Evolutionary conservation across 2,797 vertebrate genomes (phyloP), one percentile per base, ranked within the genome.

Genomic region (Cyclopterus lumpus): DNA sequence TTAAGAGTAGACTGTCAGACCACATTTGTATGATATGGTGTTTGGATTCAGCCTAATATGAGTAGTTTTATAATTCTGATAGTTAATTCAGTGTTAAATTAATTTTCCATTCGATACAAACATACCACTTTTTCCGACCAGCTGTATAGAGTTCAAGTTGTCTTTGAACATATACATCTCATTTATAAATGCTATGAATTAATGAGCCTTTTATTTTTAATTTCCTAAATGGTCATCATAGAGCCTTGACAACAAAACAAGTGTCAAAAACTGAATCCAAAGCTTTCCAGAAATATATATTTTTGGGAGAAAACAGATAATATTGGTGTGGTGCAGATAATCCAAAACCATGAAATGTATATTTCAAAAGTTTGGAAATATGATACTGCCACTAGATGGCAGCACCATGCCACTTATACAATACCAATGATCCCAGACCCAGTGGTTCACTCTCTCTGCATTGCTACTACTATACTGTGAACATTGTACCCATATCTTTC

Each of bases 351-450:
- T 40, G 38, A 40, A 40, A 8, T 40, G 14, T 14, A 40, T 40
- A 12, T 40, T 14, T 14, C 38, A 40, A 4, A 40, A 1, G 12
- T 40, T 49, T 67, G 22, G 6, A 49, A n/a, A 24, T n/a, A 38
- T 10, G 5, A 57, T 36, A 1, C 14, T 10, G 3, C 73, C 86
- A 75, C 79, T 67, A 88, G 90, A 85, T 86, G 89, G 72, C 42
- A 85, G 74, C 72, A 89, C 22, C 7, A 14, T 48, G 12, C 44
- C 40, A 60, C 38, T 5, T 62, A 36, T 26, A 12, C 38, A 22
- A 40, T 0, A 16, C 22, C 8, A 40, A 4, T 2, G 5, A 24
- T 9, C n/a, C 12, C 63, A 48, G 32, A 14, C 20, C 34, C 3
- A 20, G 6, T 62, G 18, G 5, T 32, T 14, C 2, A 40, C 8